Conservation (phyloP, 2,113 vertebrate genomes). For the Engystomops pustulosus region DNA sequence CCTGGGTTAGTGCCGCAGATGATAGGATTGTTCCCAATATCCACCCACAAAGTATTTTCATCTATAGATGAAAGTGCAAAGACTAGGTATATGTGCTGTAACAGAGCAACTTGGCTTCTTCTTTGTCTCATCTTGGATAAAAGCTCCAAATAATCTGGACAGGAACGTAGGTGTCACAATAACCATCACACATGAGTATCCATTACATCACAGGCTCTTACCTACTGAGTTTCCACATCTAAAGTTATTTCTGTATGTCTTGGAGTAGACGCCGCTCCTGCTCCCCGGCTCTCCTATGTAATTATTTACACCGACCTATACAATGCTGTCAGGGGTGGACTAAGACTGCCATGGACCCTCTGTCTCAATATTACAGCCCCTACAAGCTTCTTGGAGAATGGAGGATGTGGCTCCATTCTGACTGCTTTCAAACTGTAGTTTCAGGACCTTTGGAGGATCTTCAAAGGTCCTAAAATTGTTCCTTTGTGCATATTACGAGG, state of each 20-base stretch:
- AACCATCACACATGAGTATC: not conserved
- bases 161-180: not conserved
- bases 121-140: not conserved
- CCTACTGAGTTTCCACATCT: not conserved
- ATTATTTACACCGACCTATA: not conserved
- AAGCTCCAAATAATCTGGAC: not conserved
- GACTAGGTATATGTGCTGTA: not conserved
- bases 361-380: no score
- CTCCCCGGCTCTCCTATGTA: not conserved
- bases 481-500: no score
- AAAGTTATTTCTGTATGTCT: not conserved
- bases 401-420: no score
- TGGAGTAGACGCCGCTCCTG: not conserved
- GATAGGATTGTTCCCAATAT: no score
- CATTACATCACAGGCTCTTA: not conserved
- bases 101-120: not conserved
- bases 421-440: no score
- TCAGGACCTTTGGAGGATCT: no score
- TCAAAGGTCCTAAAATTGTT: no score
- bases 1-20: no score
- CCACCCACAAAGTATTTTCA: no score
- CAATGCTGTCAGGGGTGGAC: no score
- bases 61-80: not conserved
- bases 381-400: no score
- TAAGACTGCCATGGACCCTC: no score